These are phyloP conservation scores for Python bivittatus DNA, from an alignment of 2,113 vertebrate genomes.

Conservation along the genomic window DNA sequence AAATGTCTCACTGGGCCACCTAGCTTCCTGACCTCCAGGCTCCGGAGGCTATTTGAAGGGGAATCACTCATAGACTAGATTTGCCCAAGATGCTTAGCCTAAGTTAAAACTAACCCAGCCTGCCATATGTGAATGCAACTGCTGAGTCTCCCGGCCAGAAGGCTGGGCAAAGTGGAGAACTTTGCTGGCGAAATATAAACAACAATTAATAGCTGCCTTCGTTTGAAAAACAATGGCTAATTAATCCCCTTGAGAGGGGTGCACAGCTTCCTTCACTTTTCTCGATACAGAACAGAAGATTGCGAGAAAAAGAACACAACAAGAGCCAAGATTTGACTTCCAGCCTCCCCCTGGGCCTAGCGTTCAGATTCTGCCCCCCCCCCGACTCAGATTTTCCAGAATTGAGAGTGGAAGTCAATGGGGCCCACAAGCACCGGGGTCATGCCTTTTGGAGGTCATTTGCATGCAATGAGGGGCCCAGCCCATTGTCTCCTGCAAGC, in stretches of 20 bases:
- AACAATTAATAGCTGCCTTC: slow-evolving; percentile 8
- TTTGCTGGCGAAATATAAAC: background rate
- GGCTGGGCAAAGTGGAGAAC: background rate
- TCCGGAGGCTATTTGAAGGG: background rate
- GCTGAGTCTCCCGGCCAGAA: background rate
- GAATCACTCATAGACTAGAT: background rate
- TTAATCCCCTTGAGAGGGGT: slow-evolving; percentile 19
- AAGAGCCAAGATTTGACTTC: background rate
- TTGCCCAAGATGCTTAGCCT: background rate
- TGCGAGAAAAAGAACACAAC: background rate
- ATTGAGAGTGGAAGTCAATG: background rate
- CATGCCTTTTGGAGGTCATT: background rate
- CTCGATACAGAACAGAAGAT: background rate
- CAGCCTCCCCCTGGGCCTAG: too few species aligned
- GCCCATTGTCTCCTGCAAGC: background rate
- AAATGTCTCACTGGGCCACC: background rate
- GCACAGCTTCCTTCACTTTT: background rate
- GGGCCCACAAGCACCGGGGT: background rate
- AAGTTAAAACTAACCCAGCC: background rate
- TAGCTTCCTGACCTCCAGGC: background rate
- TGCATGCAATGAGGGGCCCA: background rate
- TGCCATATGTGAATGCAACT: background rate
- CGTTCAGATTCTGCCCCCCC: background rate
- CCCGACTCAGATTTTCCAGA: background rate
- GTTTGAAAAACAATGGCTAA: slow-evolving; percentile 24